Conservation (phyloP, 2,113 vertebrate species). For the Eudorcas thomsonii region DNA sequence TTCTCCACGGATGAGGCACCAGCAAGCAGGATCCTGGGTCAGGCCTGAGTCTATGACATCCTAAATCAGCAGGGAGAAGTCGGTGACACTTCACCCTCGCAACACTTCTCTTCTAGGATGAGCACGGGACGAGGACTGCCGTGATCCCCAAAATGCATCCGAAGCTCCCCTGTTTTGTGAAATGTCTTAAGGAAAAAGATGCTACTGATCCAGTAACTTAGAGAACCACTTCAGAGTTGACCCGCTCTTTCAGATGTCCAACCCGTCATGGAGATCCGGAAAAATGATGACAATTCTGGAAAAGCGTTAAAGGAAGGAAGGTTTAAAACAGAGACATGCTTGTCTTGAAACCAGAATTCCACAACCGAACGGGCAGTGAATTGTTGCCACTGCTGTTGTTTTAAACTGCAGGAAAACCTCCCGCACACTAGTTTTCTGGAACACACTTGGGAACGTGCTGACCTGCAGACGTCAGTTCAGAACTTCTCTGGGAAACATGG, state of each 20-base stretch:
- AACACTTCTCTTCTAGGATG: not conserved
- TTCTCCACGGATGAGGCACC: slow-evolving; percentile 48
- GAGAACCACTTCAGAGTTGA: not conserved
- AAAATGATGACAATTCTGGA: not conserved
- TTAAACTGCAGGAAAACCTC: not conserved
- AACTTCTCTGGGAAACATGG: not conserved
- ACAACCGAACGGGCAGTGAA: not conserved
- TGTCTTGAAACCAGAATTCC: not conserved
- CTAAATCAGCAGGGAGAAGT: not conserved
- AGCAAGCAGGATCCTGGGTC: not conserved
- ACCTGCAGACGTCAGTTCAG: no score
- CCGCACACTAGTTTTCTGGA: not conserved
- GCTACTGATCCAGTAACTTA: not conserved
- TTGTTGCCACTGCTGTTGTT: not conserved
- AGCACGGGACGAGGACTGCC: not conserved
- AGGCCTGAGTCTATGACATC: not conserved
- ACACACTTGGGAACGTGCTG: not conserved
- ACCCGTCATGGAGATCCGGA: not conserved
- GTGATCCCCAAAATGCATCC: accelerated
- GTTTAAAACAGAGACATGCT: not conserved
- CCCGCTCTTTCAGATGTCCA: accelerated
- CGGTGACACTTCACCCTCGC: not conserved
- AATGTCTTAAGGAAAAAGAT: not conserved
- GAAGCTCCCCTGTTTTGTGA: not conserved
- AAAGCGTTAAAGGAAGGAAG: not conserved